These are phyloP conservation scores for Montipora sp. DNA, from an alignment of 64 coral and sea anemone species.

Conservation along the genomic window DNA sequence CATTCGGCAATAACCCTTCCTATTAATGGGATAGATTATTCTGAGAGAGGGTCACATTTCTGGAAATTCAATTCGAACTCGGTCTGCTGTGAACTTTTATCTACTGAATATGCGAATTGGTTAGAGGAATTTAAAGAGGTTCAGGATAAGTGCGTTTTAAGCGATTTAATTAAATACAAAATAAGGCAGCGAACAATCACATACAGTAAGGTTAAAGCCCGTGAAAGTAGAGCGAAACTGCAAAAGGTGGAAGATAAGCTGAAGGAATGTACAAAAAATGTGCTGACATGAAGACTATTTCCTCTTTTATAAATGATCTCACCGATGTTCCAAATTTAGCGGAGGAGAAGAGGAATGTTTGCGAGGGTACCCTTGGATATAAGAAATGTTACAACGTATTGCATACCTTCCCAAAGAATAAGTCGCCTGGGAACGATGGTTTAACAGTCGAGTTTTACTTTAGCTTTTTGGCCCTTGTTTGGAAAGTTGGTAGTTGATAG, in stretches of 20 bases:
- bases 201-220: constrained; percentile 24
- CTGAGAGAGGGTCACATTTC: neutral
- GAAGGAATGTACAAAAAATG: neutral
- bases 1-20: neutral
- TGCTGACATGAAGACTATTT: neutral
- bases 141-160: constrained; percentile 15
- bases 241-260: neutral
- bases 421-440: constrained; percentile 39
- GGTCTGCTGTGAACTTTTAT: neutral
- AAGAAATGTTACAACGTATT: neutral
- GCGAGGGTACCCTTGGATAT: neutral
- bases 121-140: constrained; percentile 29
- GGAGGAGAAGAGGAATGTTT: neutral
- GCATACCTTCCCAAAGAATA: neutral
- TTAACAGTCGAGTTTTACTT: constrained; percentile 43
- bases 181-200: constrained; percentile 52
- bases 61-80: constrained; percentile 25
- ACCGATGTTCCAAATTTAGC: neutral
- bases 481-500: neutral
- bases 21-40: neutral
- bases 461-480: constrained; percentile 26
- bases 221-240: neutral
- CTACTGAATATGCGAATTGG: neutral
- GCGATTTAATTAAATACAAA: constrained; percentile 65
- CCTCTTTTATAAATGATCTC: neutral